Base-by-base conservation (phyloP, 2,888 invertebrate genomes). In the Aphelenchoides bicaudatus region DNA sequence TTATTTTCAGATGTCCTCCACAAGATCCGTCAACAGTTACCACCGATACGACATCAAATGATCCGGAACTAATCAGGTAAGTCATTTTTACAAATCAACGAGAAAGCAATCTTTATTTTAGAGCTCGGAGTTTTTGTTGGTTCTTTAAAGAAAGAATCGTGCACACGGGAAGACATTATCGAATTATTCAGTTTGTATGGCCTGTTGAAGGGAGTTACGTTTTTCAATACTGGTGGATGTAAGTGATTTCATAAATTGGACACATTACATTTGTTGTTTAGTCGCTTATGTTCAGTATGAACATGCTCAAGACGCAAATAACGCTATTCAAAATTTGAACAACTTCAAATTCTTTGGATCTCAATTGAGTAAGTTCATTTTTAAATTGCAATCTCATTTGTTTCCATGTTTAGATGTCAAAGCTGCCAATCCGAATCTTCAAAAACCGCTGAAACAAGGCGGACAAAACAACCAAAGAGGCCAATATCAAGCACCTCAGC, bases 131-230 rank as follows among this genome's bases (percentile, higher is more conserved):
- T n/a, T n/a, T n/a, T n/a, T n/a, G n/a, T n/a, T n/a, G n/a, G n/a
- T n/a, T n/a, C n/a, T 48, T 34, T 51, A 39, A 51, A 51, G 19
- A 27, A 37, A 2, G 38, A 51, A 8, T 16, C 28, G 3, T 30
- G 31, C 13, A 27, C 10, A 2, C 31, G 52, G 23, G 38, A 51
- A 51, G 37, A 34, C 25, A 25, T 51, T n/a, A 51, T 51, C 16
- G 38, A 51, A 2, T 30, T 51, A 25, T 51, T 51, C 4, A 37
- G 37, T 28, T 38, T 51, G 52, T 51, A 51, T 28, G 52, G 52
- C 13, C 30, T 21, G 16, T 19, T 51, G 16, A 16, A n/a, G 37
- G 52, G 52, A 8, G 52, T 51, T n/a, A 51, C n/a, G 16, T 28
- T 21, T 16, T 51, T 51, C 37, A 28, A 21, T 21, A 19, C 16